phyloP scores from a whole-genome alignment of 2,113 vertebrate genomes.

The Zosterops pallidus region DNA sequence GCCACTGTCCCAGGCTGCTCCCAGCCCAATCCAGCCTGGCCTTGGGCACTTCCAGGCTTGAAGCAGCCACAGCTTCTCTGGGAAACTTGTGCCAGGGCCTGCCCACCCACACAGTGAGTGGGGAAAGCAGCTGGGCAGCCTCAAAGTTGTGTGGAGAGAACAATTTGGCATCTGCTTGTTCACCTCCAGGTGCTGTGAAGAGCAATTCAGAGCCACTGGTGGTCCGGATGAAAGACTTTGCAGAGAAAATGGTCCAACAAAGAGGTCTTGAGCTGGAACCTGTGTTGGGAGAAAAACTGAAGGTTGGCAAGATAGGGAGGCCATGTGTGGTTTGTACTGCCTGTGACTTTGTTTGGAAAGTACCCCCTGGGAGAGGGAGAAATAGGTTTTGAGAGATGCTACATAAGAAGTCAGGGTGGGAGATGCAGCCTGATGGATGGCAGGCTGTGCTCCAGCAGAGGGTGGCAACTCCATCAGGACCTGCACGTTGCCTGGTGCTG shows the following conservation, averaged over 20 bases:
- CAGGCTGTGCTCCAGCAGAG: background rate
- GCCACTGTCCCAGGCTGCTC: fast-evolving
- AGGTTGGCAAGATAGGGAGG: slow-evolving; percentile 8
- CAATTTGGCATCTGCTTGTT: background rate
- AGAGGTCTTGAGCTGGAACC: background rate
- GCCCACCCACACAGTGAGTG: background rate
- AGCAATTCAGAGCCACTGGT: background rate
- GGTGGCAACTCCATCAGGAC: background rate
- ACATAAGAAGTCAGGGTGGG: fast-evolving
- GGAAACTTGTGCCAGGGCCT: background rate
- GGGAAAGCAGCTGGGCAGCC: background rate
- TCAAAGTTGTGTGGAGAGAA: background rate
- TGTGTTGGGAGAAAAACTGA: background rate
- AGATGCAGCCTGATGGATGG: background rate
- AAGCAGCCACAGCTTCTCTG: background rate
- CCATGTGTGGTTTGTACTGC: no score
- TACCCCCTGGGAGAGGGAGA: background rate
- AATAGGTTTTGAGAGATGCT: background rate
- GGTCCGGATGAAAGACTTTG: background rate
- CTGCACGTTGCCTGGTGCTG: background rate
- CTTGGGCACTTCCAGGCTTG: background rate
- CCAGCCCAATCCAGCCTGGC: fast-evolving
- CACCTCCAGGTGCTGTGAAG: slow-evolving; percentile 16
- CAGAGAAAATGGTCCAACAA: slow-evolving; percentile 26
- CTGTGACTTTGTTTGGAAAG: background rate